phyloP scores from a whole-genome alignment of 2,113 vertebrate species.

The Centropus unirufus region DNA sequence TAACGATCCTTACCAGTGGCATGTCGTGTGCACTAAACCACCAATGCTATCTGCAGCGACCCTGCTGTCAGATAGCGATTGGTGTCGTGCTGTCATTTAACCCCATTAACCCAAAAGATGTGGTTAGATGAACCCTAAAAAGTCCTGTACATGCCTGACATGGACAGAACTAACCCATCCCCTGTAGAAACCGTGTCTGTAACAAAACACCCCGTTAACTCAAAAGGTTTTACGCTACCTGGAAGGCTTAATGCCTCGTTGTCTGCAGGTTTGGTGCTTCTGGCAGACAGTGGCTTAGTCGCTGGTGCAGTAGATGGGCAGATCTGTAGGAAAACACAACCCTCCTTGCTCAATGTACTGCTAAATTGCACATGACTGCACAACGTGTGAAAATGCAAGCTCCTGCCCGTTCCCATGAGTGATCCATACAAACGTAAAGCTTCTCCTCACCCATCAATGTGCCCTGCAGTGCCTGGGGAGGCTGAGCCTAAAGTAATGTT shows the following conservation, averaged over 20 bases:
- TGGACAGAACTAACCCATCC: slow-evolving; percentile 40
- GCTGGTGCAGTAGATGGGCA: neutral
- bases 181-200: neutral
- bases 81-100: slow-evolving; percentile 63
- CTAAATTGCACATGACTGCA: neutral
- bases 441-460: neutral
- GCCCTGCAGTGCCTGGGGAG: neutral
- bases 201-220: neutral
- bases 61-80: slow-evolving; percentile 27
- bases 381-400: neutral
- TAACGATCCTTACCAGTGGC: slow-evolving; percentile 23
- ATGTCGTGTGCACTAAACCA: slow-evolving; percentile 37
- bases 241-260: neutral
- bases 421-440: neutral
- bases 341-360: neutral
- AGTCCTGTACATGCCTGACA: slow-evolving; percentile 27
- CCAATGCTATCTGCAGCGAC: slow-evolving; percentile 56
- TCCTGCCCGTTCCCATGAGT: neutral
- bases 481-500: neutral
- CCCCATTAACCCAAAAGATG: slow-evolving; percentile 17
- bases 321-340: neutral
- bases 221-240: neutral
- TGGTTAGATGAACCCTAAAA: slow-evolving; percentile 19
- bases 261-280: neutral
- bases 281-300: neutral